Evolutionary conservation across 2,113 vertebrate genomes (phyloP), one percentile per base, ranked within the genome.

Genomic region (Semicossyphus pulcher): DNA sequence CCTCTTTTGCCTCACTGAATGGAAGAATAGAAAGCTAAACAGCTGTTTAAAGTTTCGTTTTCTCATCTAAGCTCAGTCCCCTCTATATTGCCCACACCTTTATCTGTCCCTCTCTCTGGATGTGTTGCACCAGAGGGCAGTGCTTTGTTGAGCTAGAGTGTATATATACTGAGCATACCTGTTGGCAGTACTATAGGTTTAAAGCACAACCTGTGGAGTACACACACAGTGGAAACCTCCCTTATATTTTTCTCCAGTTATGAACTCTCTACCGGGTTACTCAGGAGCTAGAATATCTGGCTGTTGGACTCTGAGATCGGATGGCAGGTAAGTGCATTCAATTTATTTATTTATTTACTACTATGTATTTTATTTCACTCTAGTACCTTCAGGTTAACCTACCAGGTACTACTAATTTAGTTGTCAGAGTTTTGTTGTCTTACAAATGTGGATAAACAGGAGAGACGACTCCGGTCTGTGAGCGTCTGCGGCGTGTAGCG

Each of bases 231-330:
- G 61, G 72, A 73, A 48, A 48, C 48, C 44, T 80, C 42, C 69
- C 32, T 37, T 14, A 10, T 60, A 72, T 72, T 58, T 42, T 47
- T 61, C 53, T 82, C n/a, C 56, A 73, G 75, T 75, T 71, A 98
- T 98, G 96, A 96, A 92, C 93, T 93, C 92, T 59, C 92, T 95
- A 71, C 94, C 94, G 0, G 74, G 89, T 36, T 95, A 93, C 87
- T 93, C 94, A 48, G 95, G 95, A 62, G 95, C 97, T 74, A 94
- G 95, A 91, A 96, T 99, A 80, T 98, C 97, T 0, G 97, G 96
- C 80, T 97, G 95, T 89, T 96, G 97, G 96, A 93, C 91, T 66
- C 94, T 99, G 0, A 94, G 93, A 81, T 83, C 93, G 0, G 95
- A 95, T 73, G 81, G 92, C 64, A 90, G 97, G 97, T 98, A 94